Conservation (phyloP, 1,140 invertebrate genomes). For the Meloidogyne floridensis region DNA sequence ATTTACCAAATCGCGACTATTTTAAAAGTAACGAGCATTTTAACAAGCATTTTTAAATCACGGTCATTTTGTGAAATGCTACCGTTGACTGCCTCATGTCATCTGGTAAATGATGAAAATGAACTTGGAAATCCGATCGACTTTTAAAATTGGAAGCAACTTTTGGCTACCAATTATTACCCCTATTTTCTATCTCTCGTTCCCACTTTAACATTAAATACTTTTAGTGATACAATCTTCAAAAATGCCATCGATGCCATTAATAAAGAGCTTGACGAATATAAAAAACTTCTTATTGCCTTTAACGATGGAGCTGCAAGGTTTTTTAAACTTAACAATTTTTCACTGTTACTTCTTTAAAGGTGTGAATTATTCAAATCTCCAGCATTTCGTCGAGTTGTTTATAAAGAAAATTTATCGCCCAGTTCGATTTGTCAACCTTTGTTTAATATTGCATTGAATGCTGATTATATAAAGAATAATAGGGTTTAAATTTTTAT, state of each 20-base stretch:
- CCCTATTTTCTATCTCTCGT: background rate
- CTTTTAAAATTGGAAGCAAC: too few species aligned
- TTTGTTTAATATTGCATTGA: constrained; percentile 33
- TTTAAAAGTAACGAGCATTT: too few species aligned
- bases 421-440: constrained; percentile 41
- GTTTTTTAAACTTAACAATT: background rate
- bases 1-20: too few species aligned
- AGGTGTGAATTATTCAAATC: background rate
- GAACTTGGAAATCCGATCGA: too few species aligned
- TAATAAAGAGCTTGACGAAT: constrained; percentile 17
- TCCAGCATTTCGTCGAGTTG: constrained; percentile 34
- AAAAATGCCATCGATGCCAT: constrained; percentile 2
- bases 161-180: too few species aligned
- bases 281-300: constrained; percentile 19
- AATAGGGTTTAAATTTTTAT: background rate
- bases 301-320: background rate
- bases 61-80: too few species aligned
- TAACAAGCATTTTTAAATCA: too few species aligned
- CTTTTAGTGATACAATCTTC: constrained; percentile 17
- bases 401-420: constrained; percentile 36
- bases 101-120: too few species aligned
- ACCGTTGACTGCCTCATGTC: too few species aligned
- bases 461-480: constrained; percentile 32
- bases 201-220: background rate
- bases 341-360: background rate